A percentile compares a stretch with the other conserved stretches of the same genome.
Evolutionary conservation across 2,113 vertebrate species (phyloP).

Genomic region (Tachycineta bicolor): DNA sequence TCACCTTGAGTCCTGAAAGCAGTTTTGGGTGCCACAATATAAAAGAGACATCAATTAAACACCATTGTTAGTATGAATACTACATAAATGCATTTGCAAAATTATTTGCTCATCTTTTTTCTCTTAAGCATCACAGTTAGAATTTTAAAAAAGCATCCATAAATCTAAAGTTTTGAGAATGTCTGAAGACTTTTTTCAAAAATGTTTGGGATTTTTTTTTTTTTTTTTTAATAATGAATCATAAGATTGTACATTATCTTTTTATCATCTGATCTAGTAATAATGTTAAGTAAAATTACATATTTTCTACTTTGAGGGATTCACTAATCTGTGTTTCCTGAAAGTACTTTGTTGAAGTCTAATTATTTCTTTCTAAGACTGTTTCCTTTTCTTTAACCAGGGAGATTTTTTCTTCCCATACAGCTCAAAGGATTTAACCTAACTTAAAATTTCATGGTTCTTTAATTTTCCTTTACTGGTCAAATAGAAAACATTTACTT

Average conservation of each 20-base stretch:
- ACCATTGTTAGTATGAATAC: neutral
- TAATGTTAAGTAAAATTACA: neutral
- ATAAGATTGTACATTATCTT: neutral
- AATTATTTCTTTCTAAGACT: neutral
- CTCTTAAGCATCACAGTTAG: neutral
- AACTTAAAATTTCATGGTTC: neutral
- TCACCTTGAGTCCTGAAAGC: accelerated
- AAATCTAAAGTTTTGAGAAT: neutral
- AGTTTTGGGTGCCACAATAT: neutral
- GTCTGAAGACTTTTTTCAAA: neutral
- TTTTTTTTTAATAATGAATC: neutral
- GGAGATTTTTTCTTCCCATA: neutral
- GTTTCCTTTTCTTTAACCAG: neutral
- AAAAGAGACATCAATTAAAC: neutral
- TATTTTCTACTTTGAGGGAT: neutral
- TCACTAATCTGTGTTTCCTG: neutral
- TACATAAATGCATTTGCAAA: neutral
- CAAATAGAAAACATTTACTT: neutral
- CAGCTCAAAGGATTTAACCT: neutral
- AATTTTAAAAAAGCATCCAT: neutral
- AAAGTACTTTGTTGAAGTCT: neutral
- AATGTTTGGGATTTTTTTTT: neutral
- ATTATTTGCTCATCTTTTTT: neutral
- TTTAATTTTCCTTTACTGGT: neutral
- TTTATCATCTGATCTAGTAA: neutral